Conservation (phyloP, 2,113 vertebrate species). For the Pollachius pollachius region DNA sequence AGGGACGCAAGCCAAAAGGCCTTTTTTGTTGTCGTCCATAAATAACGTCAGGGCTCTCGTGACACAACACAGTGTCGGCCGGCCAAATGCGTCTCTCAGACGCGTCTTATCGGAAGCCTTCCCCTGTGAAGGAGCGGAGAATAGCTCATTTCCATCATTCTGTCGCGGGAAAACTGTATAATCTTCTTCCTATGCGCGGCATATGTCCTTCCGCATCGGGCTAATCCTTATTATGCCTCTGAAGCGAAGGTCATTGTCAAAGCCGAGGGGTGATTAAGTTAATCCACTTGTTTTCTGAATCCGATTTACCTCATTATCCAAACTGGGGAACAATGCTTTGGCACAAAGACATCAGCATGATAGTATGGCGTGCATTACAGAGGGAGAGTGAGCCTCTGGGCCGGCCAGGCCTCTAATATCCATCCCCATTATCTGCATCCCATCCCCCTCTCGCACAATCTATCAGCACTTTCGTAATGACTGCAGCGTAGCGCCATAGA, state of each 20-base stretch:
- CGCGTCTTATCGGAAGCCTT: slow-evolving; percentile 48
- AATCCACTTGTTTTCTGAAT: slow-evolving; percentile 78
- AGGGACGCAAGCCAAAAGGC: slow-evolving; percentile 4
- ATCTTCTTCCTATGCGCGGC: slow-evolving; percentile 66
- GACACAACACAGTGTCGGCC: slow-evolving; percentile 27
- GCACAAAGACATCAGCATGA: slow-evolving; percentile 71
- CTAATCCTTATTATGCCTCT: slow-evolving; percentile 70
- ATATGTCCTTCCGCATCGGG: slow-evolving; percentile 69
- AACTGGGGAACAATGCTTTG: slow-evolving; percentile 65
- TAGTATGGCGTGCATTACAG: slow-evolving; percentile 50
- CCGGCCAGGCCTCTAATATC: slow-evolving; percentile 52
- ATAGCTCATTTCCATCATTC: slow-evolving; percentile 62
- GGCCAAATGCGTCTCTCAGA: slow-evolving; percentile 37
- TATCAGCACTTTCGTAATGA: slow-evolving; percentile 56
- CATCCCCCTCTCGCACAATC: slow-evolving; percentile 37
- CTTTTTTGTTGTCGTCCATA: slow-evolving; percentile 8
- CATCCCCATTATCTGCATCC: slow-evolving; percentile 58
- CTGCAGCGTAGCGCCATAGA: slow-evolving; percentile 49
- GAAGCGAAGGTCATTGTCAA: slow-evolving; percentile 75
- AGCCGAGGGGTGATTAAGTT: slow-evolving; percentile 74
- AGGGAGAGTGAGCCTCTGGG: slow-evolving; percentile 39
- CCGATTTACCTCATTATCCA: slow-evolving; percentile 72
- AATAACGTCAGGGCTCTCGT: slow-evolving; percentile 30
- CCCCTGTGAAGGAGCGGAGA: slow-evolving; percentile 44
- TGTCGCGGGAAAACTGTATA: slow-evolving; percentile 61